Evolutionary conservation across 2,888 invertebrate species (phyloP).

Genomic region (Sesamia inferens): DNA sequence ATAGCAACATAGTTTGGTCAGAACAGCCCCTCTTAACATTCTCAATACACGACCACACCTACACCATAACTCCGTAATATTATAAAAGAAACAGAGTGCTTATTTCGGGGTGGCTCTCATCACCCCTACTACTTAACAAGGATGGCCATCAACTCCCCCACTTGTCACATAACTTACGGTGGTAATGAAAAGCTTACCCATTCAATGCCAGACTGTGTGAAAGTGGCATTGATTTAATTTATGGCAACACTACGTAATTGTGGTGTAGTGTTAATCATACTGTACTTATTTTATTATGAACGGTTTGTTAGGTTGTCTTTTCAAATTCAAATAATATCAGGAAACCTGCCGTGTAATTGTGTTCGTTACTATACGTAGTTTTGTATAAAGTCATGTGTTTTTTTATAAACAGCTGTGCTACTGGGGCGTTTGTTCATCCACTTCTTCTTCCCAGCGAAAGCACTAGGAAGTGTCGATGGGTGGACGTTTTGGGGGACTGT

Average conservation of each 20-base stretch:
- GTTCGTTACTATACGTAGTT: too few relatives aligned
- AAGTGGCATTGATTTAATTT: constrained; percentile 47
- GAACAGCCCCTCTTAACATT: background rate
- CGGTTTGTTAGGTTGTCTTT: too few relatives aligned
- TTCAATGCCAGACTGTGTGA: constrained; percentile 43
- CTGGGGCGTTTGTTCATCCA: too few relatives aligned
- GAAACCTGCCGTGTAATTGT: too few relatives aligned
- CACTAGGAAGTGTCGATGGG: too few relatives aligned
- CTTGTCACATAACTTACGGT: constrained; percentile 74
- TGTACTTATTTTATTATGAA: background rate
- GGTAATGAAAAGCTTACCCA: constrained; percentile 70
- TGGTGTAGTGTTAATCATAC: constrained; percentile 5
- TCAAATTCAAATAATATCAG: too few relatives aligned
- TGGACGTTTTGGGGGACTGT: too few relatives aligned
- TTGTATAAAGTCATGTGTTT: too few relatives aligned
- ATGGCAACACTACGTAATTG: constrained; percentile 26
- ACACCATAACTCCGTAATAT: constrained; percentile 30
- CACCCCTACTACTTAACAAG: constrained; percentile 50
- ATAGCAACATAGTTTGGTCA: background rate
- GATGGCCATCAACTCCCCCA: constrained; percentile 57
- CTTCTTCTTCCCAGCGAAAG: too few relatives aligned
- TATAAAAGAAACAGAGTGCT: constrained; percentile 49
- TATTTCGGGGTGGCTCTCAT: constrained; percentile 37
- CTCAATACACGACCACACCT: constrained; percentile 22
- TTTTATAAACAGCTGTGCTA: too few relatives aligned